Percentiles rank a stretch among this genome's conserved stretches.
Evolutionary conservation across 2,888 invertebrate species (phyloP).

Genomic region (Lochmaea crataegi): DNA sequence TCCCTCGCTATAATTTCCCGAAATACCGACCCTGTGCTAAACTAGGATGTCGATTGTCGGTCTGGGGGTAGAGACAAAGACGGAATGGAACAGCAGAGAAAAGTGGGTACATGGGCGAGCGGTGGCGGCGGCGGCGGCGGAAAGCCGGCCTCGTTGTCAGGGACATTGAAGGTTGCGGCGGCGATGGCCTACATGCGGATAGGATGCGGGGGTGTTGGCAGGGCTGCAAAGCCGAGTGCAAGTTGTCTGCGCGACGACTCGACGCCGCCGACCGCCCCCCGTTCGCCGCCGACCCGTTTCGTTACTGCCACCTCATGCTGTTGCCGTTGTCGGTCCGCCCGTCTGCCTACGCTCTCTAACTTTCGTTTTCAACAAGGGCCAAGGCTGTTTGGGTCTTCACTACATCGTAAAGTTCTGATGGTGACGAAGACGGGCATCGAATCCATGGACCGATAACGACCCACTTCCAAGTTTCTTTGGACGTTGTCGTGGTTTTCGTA

Average conservation of each 20-base stretch:
- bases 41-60: constrained; percentile 10
- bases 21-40: background rate
- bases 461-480: constrained; percentile 21
- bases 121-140: constrained; percentile 45
- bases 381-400: constrained; percentile 53
- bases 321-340: constrained; percentile 28
- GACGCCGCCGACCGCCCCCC: constrained; percentile 63
- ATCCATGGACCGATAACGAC: constrained; percentile 41
- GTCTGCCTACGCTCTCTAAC: constrained; percentile 49
- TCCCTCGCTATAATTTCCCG: background rate
- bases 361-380: constrained; percentile 49
- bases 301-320: constrained; percentile 43
- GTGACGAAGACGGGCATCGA: constrained; percentile 44
- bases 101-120: constrained; percentile 39
- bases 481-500: background rate
- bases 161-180: constrained; percentile 57
- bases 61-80: constrained; percentile 7
- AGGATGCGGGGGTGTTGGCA: constrained; percentile 50
- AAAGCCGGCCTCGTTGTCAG: constrained; percentile 49
- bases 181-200: constrained; percentile 47
- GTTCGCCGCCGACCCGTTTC: constrained; percentile 42
- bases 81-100: background rate
- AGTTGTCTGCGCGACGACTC: constrained; percentile 67
- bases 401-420: constrained; percentile 11
- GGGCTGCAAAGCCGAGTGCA: constrained; percentile 64